These are phyloP conservation scores for Ceyx cyanopectus DNA, from an alignment of 2,113 vertebrate species.

Conservation along the genomic window DNA sequence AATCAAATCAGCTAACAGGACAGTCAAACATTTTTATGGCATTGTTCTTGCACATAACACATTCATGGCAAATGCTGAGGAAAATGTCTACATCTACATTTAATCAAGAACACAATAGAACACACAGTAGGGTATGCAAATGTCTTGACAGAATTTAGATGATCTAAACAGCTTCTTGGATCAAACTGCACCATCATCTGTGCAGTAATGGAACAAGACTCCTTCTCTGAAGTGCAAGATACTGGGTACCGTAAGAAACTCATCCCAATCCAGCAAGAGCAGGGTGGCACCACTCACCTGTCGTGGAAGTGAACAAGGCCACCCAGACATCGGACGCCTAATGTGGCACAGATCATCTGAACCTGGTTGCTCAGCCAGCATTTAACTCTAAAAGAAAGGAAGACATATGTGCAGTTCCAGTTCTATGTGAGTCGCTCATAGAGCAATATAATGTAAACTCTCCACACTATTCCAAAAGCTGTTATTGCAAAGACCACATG, in stretches of 20 bases:
- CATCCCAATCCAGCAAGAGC: not conserved
- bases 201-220: not conserved
- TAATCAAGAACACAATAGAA: not conserved
- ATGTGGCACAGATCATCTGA: slow-evolving; percentile 88
- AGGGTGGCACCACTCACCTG: slow-evolving; percentile 77
- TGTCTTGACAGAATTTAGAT: not conserved
- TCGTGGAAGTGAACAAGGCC: slow-evolving; percentile 90
- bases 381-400: slow-evolving; percentile 78
- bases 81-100: not conserved
- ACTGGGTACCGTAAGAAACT: not conserved
- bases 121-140: not conserved
- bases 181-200: not conserved
- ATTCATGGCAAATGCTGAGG: not conserved
- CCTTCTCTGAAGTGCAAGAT: not conserved
- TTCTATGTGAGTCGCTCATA: rapidly evolving
- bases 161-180: not conserved
- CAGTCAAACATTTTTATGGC: not conserved
- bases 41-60: rapidly evolving
- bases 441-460: not conserved
- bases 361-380: slow-evolving; percentile 88
- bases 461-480: not conserved
- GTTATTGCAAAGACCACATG: not conserved
- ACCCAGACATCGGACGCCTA: slow-evolving; percentile 87
- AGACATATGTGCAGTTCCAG: not conserved
- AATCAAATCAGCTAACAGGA: not conserved